Conservation (phyloP, 2,113 vertebrate genomes). For the Ameiurus melas region DNA sequence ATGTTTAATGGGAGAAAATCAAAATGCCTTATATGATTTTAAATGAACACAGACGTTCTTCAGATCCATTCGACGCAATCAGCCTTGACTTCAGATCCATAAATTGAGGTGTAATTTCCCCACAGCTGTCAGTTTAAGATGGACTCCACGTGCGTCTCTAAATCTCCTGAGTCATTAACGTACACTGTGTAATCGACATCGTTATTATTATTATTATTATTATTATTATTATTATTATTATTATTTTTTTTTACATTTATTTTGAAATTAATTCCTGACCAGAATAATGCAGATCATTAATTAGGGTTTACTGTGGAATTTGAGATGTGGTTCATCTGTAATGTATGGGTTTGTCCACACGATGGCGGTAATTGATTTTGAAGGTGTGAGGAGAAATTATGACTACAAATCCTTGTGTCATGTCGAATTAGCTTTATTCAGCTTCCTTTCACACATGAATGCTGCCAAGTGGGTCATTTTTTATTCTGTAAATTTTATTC, state of each 20-base stretch:
- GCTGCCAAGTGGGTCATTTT: neutral
- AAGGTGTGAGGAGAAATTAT: neutral
- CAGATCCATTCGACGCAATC: slow-evolving; percentile 22
- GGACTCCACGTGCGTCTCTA: neutral
- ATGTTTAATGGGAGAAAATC: slow-evolving; percentile 12
- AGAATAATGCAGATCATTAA: neutral
- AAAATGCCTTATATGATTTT: slow-evolving; percentile 11
- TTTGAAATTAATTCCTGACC: neutral
- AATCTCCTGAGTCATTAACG: slow-evolving; percentile 5
- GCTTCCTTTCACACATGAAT: neutral
- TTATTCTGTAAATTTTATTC: too few species aligned
- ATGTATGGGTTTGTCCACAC: slow-evolving; percentile 17
- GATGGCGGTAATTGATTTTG: slow-evolving; percentile 24
- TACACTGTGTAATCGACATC: neutral
- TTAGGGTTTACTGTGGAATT: neutral
- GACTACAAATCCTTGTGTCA: neutral
- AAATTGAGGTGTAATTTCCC: slow-evolving; percentile 16
- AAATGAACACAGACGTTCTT: slow-evolving; percentile 26
- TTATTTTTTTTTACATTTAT: neutral
- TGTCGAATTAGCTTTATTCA: neutral
- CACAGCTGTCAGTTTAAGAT: slow-evolving; percentile 17
- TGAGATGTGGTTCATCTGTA: neutral
- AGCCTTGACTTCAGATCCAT: slow-evolving; percentile 15
- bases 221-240: too few species aligned
- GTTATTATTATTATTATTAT: too few species aligned